Evolutionary conservation across 2,113 vertebrate genomes (phyloP).

Genomic region (Vidua macroura): DNA sequence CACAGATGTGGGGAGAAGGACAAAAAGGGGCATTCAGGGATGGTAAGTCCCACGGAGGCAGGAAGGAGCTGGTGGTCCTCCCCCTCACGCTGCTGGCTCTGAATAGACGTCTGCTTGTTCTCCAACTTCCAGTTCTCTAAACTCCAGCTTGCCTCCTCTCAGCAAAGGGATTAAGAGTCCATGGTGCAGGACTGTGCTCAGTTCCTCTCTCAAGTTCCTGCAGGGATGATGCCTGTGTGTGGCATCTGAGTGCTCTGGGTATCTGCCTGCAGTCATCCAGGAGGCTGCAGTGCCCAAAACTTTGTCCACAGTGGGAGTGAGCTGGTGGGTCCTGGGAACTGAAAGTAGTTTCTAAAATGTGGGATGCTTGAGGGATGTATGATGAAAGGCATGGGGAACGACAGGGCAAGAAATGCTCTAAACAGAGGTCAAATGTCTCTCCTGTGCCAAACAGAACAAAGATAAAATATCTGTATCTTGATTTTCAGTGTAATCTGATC

Average conservation of each 20-base stretch:
- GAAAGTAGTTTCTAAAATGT: neutral
- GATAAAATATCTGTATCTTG: neutral
- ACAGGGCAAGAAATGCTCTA: neutral
- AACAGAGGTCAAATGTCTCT: neutral
- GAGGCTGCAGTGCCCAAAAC: neutral
- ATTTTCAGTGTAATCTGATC: constrained; percentile 25
- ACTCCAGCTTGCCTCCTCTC: neutral
- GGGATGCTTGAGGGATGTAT: neutral
- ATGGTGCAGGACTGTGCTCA: rapidly evolving
- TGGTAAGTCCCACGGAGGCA: neutral
- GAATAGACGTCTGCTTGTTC: constrained; percentile 47
- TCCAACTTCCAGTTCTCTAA: constrained; percentile 48
- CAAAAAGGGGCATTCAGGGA: constrained; percentile 58
- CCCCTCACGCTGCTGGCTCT: neutral
- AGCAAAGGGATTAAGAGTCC: neutral
- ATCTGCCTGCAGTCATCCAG: neutral
- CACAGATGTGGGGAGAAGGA: neutral
- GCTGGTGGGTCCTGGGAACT: neutral
- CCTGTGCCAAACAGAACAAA: neutral
- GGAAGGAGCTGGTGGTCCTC: constrained; percentile 42
- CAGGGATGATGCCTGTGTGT: neutral
- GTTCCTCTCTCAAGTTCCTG: neutral
- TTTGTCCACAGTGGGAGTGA: neutral
- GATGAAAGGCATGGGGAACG: neutral
- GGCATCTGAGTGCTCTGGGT: neutral